Evolutionary conservation across 2,113 vertebrate species (phyloP).

Genomic region (Rhea pennata): DNA sequence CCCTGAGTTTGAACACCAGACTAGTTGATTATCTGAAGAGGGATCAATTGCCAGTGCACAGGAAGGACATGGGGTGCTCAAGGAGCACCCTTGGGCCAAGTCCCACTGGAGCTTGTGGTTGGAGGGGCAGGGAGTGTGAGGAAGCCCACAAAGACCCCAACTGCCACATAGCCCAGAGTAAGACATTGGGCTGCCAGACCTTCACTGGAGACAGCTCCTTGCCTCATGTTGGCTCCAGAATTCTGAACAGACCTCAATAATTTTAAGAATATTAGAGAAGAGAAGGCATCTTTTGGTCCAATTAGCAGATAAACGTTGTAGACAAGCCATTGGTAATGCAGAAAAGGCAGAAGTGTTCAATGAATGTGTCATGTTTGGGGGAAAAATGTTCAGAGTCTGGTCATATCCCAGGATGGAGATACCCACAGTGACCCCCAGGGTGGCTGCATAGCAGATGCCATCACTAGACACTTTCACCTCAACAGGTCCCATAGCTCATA

Average conservation of each 20-base stretch:
- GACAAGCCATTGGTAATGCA: neutral
- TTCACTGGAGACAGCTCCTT: neutral
- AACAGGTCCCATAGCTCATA: too few species aligned
- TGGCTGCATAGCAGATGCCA: fast-evolving
- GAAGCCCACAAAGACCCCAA: neutral
- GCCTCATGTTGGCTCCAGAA: neutral
- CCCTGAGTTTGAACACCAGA: too few species aligned
- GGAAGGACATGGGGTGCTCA: too few species aligned
- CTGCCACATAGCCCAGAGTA: too few species aligned
- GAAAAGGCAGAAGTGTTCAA: neutral
- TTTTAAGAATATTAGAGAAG: neutral
- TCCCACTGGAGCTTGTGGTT: too few species aligned
- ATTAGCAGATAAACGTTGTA: neutral
- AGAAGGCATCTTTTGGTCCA: neutral
- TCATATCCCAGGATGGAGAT: fast-evolving
- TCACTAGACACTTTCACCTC: neutral
- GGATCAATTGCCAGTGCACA: too few species aligned
- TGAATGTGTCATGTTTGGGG: neutral
- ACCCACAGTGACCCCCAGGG: neutral
- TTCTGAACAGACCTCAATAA: neutral
- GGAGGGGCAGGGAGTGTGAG: neutral
- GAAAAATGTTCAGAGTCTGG: neutral
- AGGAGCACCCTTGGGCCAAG: too few species aligned
- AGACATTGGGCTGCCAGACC: fast-evolving
- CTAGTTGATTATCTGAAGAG: too few species aligned